Percentiles rank a stretch among this genome's conserved stretches.
Conservation (phyloP, 2,888 invertebrate species). For the Copidosoma aretas region DNA sequence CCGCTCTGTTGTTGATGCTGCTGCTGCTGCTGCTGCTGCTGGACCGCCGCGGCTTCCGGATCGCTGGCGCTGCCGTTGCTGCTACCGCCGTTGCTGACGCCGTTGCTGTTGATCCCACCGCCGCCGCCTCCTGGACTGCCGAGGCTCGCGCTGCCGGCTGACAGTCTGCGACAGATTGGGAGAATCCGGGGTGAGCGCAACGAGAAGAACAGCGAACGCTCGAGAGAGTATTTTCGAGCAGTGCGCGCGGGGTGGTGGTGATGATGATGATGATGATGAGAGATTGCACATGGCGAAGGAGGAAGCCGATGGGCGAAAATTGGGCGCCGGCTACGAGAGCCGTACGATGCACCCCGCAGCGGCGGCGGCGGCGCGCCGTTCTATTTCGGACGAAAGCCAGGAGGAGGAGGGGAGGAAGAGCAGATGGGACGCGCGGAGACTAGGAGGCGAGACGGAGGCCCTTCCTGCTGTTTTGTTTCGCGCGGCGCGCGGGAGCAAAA, state of each 20-base stretch:
- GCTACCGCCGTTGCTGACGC: conserved; percentile 60
- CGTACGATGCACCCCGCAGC: no score
- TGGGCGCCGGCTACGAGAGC: no score
- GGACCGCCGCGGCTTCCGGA: conserved; percentile 52
- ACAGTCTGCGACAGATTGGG: conserved; percentile 51
- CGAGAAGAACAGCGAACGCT: neutral
- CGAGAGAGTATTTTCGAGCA: no score
- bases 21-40: conserved; percentile 59
- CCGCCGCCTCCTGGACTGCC: conserved; percentile 47
- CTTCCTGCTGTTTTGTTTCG: no score
- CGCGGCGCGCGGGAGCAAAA: no score
- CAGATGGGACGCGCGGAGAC: conserved; percentile 1
- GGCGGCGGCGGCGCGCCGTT: conserved; percentile 3
- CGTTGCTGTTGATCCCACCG: conserved; percentile 61
- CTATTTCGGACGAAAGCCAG: conserved; percentile 16
- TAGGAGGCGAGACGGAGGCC: no score
- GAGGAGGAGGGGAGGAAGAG: conserved; percentile 1
- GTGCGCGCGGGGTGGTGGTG: neutral
- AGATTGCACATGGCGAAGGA: neutral
- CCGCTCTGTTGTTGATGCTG: conserved; percentile 62
- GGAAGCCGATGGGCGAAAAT: neutral
- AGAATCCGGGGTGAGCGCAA: conserved; percentile 6
- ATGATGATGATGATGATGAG: neutral
- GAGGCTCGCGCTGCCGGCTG: conserved; percentile 54
- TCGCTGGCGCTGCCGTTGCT: conserved; percentile 63